These are phyloP conservation scores for Polypterus senegalus DNA, from an alignment of 2,113 vertebrate genomes.

Conservation along the genomic window DNA sequence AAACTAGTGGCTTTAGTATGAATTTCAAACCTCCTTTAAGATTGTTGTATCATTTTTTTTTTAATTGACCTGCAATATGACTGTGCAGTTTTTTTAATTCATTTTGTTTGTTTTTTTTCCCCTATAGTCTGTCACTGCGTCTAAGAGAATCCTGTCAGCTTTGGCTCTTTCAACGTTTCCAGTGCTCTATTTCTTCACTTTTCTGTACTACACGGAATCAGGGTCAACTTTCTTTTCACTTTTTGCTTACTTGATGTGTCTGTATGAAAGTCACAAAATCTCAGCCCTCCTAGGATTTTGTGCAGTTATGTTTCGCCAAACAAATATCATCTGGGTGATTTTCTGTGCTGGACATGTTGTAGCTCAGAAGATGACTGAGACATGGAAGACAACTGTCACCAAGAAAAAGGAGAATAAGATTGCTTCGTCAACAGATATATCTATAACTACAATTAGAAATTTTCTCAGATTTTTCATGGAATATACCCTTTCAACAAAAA, in stretches of 20 bases:
- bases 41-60: too few relatives aligned
- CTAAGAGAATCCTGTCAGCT: constrained; percentile 65
- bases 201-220: constrained; percentile 90
- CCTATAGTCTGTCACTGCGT: constrained; percentile 51
- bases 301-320: constrained; percentile 86
- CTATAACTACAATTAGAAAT: constrained; percentile 43
- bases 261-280: constrained; percentile 80
- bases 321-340: constrained; percentile 82
- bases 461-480: constrained; percentile 48
- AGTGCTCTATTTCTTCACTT: constrained; percentile 91
- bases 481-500: constrained; percentile 43
- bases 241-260: constrained; percentile 88
- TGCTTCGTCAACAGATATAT: constrained; percentile 40
- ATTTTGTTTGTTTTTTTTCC: constrained; percentile 18
- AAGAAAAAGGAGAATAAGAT: constrained; percentile 76
- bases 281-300: constrained; percentile 76
- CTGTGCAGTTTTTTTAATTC: too few relatives aligned
- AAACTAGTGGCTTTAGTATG: too few relatives aligned
- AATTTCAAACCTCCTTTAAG: too few relatives aligned
- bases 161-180: constrained; percentile 78
- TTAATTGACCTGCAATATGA: too few relatives aligned
- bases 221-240: constrained; percentile 90
- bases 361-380: constrained; percentile 67
- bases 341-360: constrained; percentile 76
- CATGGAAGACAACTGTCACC: constrained; percentile 59